phyloP scores from a whole-genome alignment of 2,888 invertebrate genomes.

The Coenonympha arcania region DNA sequence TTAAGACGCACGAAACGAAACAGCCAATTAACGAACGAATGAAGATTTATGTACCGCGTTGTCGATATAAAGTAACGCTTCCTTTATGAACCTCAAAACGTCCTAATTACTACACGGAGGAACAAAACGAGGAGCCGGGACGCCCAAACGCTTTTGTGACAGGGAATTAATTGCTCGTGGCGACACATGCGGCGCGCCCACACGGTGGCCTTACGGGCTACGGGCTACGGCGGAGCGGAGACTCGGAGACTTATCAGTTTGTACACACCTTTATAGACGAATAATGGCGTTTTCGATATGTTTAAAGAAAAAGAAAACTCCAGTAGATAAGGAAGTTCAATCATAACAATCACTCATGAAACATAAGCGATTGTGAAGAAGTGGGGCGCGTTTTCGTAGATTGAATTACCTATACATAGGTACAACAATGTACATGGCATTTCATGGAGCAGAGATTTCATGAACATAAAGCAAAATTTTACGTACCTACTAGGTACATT shows the following conservation, averaged over 20 bases:
- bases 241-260: slow-evolving; percentile 8
- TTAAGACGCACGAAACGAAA: slow-evolving; percentile 33
- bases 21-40: slow-evolving; percentile 67
- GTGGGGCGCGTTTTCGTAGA: too few species aligned
- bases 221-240: slow-evolving; percentile 29
- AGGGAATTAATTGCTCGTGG: slow-evolving; percentile 73
- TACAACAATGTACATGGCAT: too few species aligned
- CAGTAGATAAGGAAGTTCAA: background rate
- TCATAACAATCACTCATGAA: too few species aligned
- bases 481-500: too few species aligned
- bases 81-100: slow-evolving; percentile 74
- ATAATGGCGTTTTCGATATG: background rate
- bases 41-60: slow-evolving; percentile 72
- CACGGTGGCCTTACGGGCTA: slow-evolving; percentile 21
- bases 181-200: slow-evolving; percentile 58
- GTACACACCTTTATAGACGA: background rate
- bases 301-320: background rate
- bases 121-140: slow-evolving; percentile 66
- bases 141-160: slow-evolving; percentile 74
- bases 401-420: too few species aligned
- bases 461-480: too few species aligned
- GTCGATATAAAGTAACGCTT: slow-evolving; percentile 73
- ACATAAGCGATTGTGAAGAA: too few species aligned
- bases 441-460: too few species aligned
- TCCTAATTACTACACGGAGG: slow-evolving; percentile 72